These are phyloP conservation scores for Myotis vivesi DNA, from an alignment of 2,797 vertebrate species.

Conservation along the genomic window DNA sequence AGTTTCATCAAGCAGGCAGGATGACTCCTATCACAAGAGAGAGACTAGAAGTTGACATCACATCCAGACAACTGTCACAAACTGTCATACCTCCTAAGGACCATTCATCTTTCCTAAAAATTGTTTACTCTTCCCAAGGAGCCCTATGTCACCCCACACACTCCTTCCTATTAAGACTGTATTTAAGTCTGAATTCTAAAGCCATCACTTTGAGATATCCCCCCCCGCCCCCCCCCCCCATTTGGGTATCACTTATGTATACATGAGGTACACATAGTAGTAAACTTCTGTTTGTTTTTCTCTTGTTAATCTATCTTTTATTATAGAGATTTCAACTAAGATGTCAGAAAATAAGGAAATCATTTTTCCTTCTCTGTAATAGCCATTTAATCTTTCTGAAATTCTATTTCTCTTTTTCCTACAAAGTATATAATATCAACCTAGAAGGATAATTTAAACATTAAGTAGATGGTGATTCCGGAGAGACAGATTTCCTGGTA, in stretches of 20 bases:
- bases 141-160: background rate
- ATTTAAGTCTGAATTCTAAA: background rate
- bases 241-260: background rate
- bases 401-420: background rate
- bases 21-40: background rate
- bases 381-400: background rate
- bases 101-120: background rate
- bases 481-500: background rate
- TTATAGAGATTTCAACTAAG: background rate
- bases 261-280: background rate
- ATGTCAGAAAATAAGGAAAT: background rate
- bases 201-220: background rate
- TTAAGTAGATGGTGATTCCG: background rate
- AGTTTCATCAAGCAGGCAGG: background rate
- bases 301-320: background rate
- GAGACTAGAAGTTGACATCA: background rate
- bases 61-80: background rate
- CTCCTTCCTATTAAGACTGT: background rate
- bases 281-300: background rate
- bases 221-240: background rate
- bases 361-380: background rate
- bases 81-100: background rate
- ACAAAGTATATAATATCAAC: background rate
- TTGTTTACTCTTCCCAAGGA: background rate
- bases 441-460: background rate